phyloP scores from a whole-genome alignment of 2,797 vertebrate species.

The Leptodactylus fallax region DNA sequence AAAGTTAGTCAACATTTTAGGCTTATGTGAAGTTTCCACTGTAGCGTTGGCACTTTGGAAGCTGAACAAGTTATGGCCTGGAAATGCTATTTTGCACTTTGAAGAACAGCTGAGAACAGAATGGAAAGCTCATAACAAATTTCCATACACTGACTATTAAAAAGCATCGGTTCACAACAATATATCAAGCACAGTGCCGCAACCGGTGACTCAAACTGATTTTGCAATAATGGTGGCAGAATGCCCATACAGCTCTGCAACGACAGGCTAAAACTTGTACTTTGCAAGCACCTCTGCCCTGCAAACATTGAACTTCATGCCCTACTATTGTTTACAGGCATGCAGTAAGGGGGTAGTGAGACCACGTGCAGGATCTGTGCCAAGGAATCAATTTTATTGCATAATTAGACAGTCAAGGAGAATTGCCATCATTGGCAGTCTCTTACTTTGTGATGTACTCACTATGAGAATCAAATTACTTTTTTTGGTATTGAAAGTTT shows the following conservation, averaged over 20 bases:
- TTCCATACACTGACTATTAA: neutral
- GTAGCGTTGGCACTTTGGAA: constrained; percentile 46
- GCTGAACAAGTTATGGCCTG: constrained; percentile 8
- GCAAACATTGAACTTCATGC: neutral
- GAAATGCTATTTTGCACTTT: constrained; percentile 26
- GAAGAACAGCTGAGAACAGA: neutral
- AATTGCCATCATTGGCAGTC: neutral
- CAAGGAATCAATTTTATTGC: too few species aligned
- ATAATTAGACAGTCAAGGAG: neutral
- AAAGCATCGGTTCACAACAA: neutral
- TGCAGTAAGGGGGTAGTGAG: neutral
- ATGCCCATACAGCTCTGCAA: neutral
- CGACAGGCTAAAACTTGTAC: neutral
- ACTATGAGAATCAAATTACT: too few species aligned
- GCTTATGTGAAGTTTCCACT: constrained; percentile 52
- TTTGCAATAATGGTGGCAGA: neutral
- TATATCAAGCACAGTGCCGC: neutral
- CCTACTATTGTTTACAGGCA: neutral
- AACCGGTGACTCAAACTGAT: neutral
- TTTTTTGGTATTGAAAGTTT: neutral
- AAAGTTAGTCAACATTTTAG: neutral
- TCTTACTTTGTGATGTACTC: neutral
- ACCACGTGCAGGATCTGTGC: neutral
- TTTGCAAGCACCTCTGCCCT: neutral
- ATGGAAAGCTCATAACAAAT: constrained; percentile 13